These are phyloP conservation scores for Rhinoderma darwinii DNA, from an alignment of 2,113 vertebrate species.

Conservation along the genomic window DNA sequence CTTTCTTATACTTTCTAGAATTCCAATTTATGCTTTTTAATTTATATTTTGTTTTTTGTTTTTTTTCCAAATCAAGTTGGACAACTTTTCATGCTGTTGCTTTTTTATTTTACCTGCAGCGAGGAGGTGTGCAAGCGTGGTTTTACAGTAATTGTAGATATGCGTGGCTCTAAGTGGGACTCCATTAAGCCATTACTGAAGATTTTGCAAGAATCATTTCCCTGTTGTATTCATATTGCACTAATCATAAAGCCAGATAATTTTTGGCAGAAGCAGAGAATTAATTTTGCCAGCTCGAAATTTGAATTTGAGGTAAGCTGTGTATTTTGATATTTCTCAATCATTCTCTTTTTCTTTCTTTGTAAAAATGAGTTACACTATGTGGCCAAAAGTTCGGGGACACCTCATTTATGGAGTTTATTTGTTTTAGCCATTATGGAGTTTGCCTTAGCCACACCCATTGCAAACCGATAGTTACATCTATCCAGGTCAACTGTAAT, in stretches of 20 bases:
- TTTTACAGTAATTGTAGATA: conserved; percentile 99
- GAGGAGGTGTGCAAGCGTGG: conserved; percentile 96
- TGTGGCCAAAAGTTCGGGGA: no score
- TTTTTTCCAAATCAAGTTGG: no score
- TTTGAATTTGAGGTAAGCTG: conserved; percentile 96
- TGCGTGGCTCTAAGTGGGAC: conserved; percentile 99
- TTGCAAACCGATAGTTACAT: no score
- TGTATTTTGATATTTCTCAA: neutral
- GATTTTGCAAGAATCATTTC: conserved; percentile 97
- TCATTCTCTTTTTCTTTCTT: neutral
- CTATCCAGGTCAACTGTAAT: no score
- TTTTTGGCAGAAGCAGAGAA: conserved; percentile 99
- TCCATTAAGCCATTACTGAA: conserved; percentile 98
- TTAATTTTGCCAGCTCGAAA: conserved; percentile 98
- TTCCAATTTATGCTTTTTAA: neutral
- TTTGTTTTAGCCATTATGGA: no score
- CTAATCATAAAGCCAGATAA: conserved; percentile 99
- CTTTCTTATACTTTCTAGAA: no score
- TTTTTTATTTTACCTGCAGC: conserved; percentile 69
- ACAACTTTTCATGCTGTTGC: neutral
- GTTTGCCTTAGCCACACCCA: no score
- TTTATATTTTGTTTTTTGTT: neutral
- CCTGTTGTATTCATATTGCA: conserved; percentile 94
- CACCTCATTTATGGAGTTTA: no score
- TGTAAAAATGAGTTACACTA: no score